Evolutionary conservation across 2,888 invertebrate species (phyloP), one percentile per base, ranked within the genome.

Genomic region (Ectobius pallidus): DNA sequence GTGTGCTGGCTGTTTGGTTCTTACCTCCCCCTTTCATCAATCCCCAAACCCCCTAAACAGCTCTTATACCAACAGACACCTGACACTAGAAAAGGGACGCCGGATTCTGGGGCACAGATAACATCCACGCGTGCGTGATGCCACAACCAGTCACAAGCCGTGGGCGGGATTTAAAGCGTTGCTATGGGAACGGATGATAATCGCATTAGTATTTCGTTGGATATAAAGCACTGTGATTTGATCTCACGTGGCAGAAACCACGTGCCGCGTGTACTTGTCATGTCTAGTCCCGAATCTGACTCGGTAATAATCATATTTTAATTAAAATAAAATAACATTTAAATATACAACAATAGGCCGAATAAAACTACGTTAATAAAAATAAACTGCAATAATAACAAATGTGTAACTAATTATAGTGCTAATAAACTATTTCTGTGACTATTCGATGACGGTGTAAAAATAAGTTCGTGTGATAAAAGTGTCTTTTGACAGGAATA

Each of bases 1-100:
- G 63, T 39, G 22, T 63, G 39, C 42, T 16, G 25, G 20, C 42
- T 42, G 22, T 25, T 61, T 32, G 30, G 32, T 3, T 20, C 27
- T 18, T 3, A 20, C 22, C 4, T 3, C 22, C 25, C 63, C 22
- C 63, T 22, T 32, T 1, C 44, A 32, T 34, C 58, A 20, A 58
- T 42, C 34, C 18, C 46, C 61, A 9, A 30, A n/a, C 55, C 67
- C 42, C 69, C 69, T 20, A 55, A 55, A 39, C 63, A 63, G 63
- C 63, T 62, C 72, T 72, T 72, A 72, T 69, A 72, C 72, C 34
- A 72, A 72, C 72, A 72, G 69, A 72, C 72, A 72, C 72, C 72
- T 72, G 72, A 62, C 72, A 72, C 49, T 16, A 44, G 32, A 16
- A 11, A 55, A 42, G 70, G 25, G 42, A 32, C 34, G 69, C 20